Conservation (phyloP, 2,113 vertebrate species). For the Marmota flaviventris region DNA sequence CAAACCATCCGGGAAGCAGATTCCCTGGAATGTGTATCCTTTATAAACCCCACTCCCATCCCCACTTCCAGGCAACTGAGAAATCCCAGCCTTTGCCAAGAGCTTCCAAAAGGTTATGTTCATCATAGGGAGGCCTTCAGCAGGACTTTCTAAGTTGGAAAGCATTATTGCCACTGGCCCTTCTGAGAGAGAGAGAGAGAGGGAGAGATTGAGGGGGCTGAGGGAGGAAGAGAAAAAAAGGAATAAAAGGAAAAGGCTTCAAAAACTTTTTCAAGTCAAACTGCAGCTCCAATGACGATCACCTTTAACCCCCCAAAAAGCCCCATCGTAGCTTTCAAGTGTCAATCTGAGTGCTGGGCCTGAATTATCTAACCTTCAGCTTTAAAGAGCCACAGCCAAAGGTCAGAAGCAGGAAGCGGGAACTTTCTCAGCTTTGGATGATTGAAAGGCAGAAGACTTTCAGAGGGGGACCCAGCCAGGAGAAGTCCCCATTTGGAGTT, state of each 20-base stretch:
- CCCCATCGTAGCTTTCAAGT: slow-evolving; percentile 61
- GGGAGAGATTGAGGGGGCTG: neutral
- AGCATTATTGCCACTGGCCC: slow-evolving; percentile 1
- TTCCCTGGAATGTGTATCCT: neutral
- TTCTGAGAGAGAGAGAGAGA: neutral
- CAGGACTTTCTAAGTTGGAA: neutral
- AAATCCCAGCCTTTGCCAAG: neutral
- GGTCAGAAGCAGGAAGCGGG: slow-evolving; percentile 51
- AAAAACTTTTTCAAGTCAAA: slow-evolving; percentile 61
- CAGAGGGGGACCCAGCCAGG: slow-evolving; percentile 6
- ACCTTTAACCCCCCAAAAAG: slow-evolving; percentile 63
- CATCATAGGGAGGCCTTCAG: neutral
- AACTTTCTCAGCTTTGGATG: neutral
- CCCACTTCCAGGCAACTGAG: neutral
- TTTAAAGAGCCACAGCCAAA: slow-evolving; percentile 66
- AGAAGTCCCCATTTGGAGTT: neutral
- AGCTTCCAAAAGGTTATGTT: neutral
- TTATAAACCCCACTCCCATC: neutral
- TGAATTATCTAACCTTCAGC: slow-evolving; percentile 72
- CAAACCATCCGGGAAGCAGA: neutral
- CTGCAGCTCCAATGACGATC: slow-evolving; percentile 49
- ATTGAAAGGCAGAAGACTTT: slow-evolving; percentile 53
- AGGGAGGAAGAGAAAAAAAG: neutral
- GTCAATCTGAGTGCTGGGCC: slow-evolving; percentile 53
- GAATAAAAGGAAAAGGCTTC: slow-evolving; percentile 55